Percentiles rank a stretch among this genome's conserved stretches.
Conservation (phyloP, 2,797 vertebrate species). For the Channallabes apus region DNA sequence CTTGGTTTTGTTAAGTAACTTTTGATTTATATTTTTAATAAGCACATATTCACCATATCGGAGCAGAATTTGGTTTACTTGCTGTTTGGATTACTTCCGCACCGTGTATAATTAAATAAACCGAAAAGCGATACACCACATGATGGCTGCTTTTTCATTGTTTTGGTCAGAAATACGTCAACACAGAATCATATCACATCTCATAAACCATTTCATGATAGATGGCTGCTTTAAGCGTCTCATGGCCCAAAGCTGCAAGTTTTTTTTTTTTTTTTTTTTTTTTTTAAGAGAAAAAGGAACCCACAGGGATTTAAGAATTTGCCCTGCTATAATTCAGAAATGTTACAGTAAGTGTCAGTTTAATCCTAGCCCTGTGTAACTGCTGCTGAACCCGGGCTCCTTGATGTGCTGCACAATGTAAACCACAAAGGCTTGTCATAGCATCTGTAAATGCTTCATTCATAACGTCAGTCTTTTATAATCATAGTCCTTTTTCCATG, state of each 20-base stretch:
- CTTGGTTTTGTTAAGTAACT: not conserved
- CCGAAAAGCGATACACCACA: not conserved
- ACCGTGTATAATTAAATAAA: not conserved
- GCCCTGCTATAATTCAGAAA: not conserved
- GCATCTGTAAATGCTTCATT: not conserved
- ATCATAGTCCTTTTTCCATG: not conserved
- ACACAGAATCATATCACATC: not conserved
- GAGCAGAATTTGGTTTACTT: not conserved
- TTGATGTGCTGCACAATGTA: not conserved
- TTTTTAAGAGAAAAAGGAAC: not conserved
- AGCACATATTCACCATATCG: not conserved
- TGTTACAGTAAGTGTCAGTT: not conserved
- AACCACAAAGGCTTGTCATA: not conserved
- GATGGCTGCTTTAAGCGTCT: not conserved
- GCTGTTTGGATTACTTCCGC: not conserved
- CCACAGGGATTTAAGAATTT: not conserved
- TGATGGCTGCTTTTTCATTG: not conserved
- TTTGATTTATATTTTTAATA: not conserved
- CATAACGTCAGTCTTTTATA: not conserved
- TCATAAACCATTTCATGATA: not conserved
- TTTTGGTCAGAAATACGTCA: too few relatives aligned
- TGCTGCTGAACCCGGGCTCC: not conserved
- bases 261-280: not conserved
- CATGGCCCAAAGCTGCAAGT: not conserved
- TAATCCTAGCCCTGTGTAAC: not conserved